Evolutionary conservation across 1,140 invertebrate species (phyloP).

Genomic region (Nephila pilipes): DNA sequence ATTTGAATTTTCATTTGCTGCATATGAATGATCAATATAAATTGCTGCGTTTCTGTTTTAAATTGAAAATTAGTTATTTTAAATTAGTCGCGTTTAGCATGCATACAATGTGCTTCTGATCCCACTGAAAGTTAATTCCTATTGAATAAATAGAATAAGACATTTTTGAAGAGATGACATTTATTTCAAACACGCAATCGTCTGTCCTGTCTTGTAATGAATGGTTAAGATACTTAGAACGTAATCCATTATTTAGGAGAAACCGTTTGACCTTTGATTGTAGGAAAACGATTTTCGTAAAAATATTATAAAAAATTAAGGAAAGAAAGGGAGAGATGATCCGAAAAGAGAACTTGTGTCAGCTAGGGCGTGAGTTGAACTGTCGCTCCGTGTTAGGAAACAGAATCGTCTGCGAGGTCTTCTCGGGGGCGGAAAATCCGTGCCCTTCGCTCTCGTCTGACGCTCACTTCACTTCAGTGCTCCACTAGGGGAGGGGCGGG

Average conservation of each 20-base stretch:
- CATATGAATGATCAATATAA: no score
- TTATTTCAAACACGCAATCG: neutral
- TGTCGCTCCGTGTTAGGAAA: conserved; percentile 66
- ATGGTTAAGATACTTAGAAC: neutral
- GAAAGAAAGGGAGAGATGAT: neutral
- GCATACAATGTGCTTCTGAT: no score
- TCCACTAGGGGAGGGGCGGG: neutral
- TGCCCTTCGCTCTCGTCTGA: conserved; percentile 65
- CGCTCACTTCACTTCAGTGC: neutral
- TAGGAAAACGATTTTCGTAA: neutral
- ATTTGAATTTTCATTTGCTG: no score
- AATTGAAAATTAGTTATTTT: no score
- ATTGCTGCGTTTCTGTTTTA: no score
- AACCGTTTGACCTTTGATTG: conserved; percentile 6
- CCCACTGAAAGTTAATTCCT: no score
- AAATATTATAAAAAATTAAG: neutral
- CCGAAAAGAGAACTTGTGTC: conserved; percentile 3
- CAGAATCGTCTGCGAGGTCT: conserved; percentile 36
- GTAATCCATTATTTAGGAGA: neutral
- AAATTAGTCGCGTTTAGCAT: no score
- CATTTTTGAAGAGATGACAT: no score
- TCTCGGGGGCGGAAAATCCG: conserved; percentile 42
- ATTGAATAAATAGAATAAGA: no score
- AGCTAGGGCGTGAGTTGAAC: conserved; percentile 43
- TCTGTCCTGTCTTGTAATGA: neutral